phyloP scores from a whole-genome alignment of 2,888 invertebrate genomes.

The Panopea generosa region DNA sequence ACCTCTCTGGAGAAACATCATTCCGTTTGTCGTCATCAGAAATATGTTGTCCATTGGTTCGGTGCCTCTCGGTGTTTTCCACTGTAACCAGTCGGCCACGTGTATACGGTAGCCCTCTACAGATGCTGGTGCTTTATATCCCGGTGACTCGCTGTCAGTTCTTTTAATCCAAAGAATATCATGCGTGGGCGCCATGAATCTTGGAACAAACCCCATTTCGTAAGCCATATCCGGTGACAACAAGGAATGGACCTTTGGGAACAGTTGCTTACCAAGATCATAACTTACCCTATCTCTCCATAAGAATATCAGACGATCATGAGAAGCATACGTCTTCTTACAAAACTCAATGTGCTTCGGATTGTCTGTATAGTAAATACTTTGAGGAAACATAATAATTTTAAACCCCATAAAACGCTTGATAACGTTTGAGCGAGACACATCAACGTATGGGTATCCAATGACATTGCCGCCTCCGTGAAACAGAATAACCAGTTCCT shows the following conservation, averaged over 20 bases:
- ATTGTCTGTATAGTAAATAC: conserved; percentile 12
- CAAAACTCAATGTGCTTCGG: neutral
- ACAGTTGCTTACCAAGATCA: conserved; percentile 17
- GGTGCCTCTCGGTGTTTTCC: conserved; percentile 13
- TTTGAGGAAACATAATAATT: conserved; percentile 53
- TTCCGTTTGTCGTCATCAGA: too few relatives aligned
- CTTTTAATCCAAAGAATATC: too few relatives aligned
- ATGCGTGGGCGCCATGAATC: conserved; percentile 49
- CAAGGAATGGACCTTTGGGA: conserved; percentile 21
- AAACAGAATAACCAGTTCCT: conserved; percentile 53
- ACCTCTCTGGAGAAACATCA: too few relatives aligned
- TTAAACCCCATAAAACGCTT: conserved; percentile 20
- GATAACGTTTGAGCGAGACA: neutral
- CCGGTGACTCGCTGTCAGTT: conserved; percentile 35
- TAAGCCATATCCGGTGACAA: conserved; percentile 63
- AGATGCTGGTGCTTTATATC: neutral
- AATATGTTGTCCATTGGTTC: too few relatives aligned
- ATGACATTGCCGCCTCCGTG: conserved; percentile 65
- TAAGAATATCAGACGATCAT: neutral
- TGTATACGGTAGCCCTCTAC: neutral
- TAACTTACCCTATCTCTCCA: conserved; percentile 8
- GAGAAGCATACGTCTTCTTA: too few relatives aligned
- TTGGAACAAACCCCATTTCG: conserved; percentile 41
- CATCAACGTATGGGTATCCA: conserved; percentile 17
- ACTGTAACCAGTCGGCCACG: conserved; percentile 5